phyloP scores from a whole-genome alignment of 2,797 vertebrate genomes.

The Semotilus atromaculatus region DNA sequence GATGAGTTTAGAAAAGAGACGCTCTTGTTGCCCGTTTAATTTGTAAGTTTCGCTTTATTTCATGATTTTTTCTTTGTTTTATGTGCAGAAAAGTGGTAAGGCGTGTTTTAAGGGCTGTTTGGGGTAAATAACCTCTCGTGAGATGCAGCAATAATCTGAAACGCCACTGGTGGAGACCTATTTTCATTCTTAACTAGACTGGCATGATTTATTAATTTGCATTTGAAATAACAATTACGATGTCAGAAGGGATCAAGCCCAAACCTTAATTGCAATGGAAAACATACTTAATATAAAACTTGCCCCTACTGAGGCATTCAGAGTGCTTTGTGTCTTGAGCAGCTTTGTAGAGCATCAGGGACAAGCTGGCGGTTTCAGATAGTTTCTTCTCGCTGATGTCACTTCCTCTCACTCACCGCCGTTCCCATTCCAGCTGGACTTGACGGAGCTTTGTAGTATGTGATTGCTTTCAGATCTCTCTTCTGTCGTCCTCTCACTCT shows the following conservation, averaged over 20 bases:
- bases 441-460: not conserved
- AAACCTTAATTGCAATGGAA: constrained; percentile 90
- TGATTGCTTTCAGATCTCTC: constrained; percentile 15
- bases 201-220: constrained; percentile 94
- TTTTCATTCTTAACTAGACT: constrained; percentile 93
- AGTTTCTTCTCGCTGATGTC: constrained; percentile 13
- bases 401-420: not conserved
- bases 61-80: constrained; percentile 54
- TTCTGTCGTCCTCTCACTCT: constrained; percentile 14
- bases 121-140: constrained; percentile 60
- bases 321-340: constrained; percentile 28
- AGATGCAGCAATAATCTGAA: constrained; percentile 74
- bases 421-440: not conserved
- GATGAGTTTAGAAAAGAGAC: constrained; percentile 63
- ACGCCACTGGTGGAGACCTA: constrained; percentile 77
- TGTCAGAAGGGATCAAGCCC: constrained; percentile 87
- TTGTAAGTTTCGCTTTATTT: constrained; percentile 46
- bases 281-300: constrained; percentile 79
- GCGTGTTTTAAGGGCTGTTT: constrained; percentile 36
- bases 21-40: constrained; percentile 69
- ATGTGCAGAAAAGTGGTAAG: constrained; percentile 47
- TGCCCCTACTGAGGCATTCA: constrained; percentile 15
- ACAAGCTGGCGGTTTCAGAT: constrained; percentile 15
- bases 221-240: constrained; percentile 95
- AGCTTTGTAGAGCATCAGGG: constrained; percentile 25